phyloP scores from a whole-genome alignment of 2,113 vertebrate genomes.

The Pterocles gutturalis region DNA sequence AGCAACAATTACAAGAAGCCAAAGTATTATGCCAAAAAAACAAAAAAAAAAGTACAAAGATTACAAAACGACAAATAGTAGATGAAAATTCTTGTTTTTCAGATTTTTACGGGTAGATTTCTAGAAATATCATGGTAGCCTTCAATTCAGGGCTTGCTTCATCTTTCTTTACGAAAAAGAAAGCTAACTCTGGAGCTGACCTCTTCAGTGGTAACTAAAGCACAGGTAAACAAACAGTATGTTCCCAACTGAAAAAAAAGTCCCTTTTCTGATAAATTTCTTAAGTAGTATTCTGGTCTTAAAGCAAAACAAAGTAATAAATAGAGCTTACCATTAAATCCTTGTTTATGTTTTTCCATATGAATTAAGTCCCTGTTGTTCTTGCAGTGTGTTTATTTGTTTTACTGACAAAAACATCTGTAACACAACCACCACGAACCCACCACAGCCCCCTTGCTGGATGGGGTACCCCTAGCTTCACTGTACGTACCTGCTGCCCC shows the following conservation, averaged over 20 bases:
- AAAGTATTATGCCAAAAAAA: no score
- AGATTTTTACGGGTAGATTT: background rate
- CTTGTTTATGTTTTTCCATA: background rate
- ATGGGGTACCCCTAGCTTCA: background rate
- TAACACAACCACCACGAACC: accelerated
- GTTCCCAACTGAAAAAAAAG: background rate
- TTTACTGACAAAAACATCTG: background rate
- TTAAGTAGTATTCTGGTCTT: background rate
- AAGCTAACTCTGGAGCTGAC: background rate
- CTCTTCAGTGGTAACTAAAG: background rate
- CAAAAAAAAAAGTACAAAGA: background rate
- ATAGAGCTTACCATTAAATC: background rate
- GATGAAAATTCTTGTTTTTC: background rate
- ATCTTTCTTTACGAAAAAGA: background rate
- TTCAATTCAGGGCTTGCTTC: background rate
- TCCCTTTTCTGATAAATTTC: background rate
- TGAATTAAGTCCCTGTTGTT: background rate
- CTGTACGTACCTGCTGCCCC: background rate
- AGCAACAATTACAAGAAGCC: background rate
- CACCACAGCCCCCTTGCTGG: background rate
- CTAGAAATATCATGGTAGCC: background rate
- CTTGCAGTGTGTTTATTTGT: background rate
- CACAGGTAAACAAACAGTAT: background rate
- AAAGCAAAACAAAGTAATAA: background rate
- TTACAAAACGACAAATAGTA: accelerated